These are phyloP conservation scores for Hydriomena furcata DNA, from an alignment of 2,888 invertebrate genomes.

Conservation along the genomic window DNA sequence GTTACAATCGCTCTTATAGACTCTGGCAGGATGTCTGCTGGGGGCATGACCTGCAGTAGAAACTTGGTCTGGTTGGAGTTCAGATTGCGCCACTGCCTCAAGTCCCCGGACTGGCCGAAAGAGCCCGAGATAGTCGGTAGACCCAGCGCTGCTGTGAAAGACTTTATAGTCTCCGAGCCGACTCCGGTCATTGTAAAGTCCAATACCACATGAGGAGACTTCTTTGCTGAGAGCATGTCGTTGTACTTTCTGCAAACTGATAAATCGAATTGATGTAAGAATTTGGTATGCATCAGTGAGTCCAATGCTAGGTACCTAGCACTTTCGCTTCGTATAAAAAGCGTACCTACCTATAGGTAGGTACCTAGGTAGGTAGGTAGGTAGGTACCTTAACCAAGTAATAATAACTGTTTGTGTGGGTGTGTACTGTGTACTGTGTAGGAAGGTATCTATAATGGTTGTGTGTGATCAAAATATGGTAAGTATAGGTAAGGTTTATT, in stretches of 20 bases:
- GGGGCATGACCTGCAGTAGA: constrained; percentile 92
- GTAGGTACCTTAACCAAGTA: no score
- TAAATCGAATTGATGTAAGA: constrained; percentile 3
- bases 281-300: constrained; percentile 17
- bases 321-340: constrained; percentile 16
- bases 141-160: constrained; percentile 90
- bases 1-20: constrained; percentile 91
- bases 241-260: constrained; percentile 87
- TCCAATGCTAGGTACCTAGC: constrained; percentile 1
- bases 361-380: neutral
- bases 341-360: neutral
- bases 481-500: no score
- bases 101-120: constrained; percentile 92
- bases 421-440: no score
- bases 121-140: constrained; percentile 93
- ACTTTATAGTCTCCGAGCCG: constrained; percentile 93
- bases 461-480: no score
- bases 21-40: constrained; percentile 93
- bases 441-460: no score
- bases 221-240: constrained; percentile 84
- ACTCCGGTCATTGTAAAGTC: constrained; percentile 92
- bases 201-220: constrained; percentile 90
- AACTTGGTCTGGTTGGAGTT: constrained; percentile 88
- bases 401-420: no score
- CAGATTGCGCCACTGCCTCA: constrained; percentile 91